Conservation (phyloP, 2,113 vertebrate genomes). For the Carettochelys insculpta region DNA sequence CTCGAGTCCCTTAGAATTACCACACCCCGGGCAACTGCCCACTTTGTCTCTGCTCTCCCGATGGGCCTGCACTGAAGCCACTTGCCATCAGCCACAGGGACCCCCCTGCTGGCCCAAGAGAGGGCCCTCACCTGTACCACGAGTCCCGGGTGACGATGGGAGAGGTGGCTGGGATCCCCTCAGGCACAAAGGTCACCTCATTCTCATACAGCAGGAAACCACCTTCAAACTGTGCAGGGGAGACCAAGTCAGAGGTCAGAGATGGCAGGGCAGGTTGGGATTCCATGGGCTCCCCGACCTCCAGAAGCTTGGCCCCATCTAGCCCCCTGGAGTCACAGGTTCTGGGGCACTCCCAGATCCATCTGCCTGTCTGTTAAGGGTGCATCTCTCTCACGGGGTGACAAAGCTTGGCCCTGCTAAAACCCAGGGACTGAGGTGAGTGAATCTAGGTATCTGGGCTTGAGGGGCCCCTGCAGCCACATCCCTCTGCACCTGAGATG, state of each 20-base stretch:
- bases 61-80: too few species aligned
- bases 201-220: slow-evolving; percentile 70
- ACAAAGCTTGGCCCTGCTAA: background rate
- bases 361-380: too few species aligned
- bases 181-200: slow-evolving; percentile 62
- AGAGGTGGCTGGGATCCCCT: slow-evolving; percentile 22
- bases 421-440: background rate
- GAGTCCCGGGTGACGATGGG: slow-evolving; percentile 69
- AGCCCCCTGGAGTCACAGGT: background rate
- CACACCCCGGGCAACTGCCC: too few species aligned
- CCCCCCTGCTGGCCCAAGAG: background rate
- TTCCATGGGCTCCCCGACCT: background rate
- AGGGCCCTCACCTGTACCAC: slow-evolving; percentile 62
- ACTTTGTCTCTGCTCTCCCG: too few species aligned
- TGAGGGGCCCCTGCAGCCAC: background rate
- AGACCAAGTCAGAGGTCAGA: background rate
- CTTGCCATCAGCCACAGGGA: background rate
- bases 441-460: background rate
- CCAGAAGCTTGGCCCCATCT: background rate
- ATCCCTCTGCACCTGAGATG: too few species aligned
- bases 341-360: background rate
- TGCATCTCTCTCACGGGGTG: background rate
- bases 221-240: slow-evolving; percentile 43
- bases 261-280: background rate
- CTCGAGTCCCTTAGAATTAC: too few species aligned